Percentiles rank a stretch among this genome's conserved stretches.
phyloP scores from a whole-genome alignment of 2,113 vertebrate species.

The Heterotilapia buettikoferi region DNA sequence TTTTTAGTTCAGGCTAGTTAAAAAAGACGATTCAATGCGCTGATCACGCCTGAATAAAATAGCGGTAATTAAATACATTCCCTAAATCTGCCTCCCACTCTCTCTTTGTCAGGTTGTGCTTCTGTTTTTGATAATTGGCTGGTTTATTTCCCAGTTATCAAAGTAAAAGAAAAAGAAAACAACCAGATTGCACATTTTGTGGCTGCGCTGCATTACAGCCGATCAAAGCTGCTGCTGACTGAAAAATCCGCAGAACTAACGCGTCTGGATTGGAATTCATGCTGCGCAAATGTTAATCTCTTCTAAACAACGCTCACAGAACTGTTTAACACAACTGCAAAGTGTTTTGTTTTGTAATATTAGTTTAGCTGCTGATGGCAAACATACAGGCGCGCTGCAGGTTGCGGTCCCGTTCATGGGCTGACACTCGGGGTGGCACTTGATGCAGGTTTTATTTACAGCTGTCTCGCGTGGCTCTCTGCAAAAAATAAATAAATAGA shows the following conservation, averaged over 20 bases:
- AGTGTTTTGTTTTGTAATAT: not conserved
- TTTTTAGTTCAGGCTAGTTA: not conserved
- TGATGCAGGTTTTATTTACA: constrained; percentile 71
- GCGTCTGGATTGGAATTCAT: not conserved
- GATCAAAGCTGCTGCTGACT: not conserved
- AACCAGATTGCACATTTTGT: not conserved
- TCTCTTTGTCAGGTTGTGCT: not conserved
- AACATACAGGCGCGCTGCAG: constrained; percentile 81
- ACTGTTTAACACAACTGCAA: not conserved
- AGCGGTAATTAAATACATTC: not conserved
- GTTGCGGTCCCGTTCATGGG: constrained; percentile 73
- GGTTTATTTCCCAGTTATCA: not conserved
- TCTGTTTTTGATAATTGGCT: not conserved
- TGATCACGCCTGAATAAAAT: not conserved
- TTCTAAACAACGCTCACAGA: not conserved
- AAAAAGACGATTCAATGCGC: not conserved
- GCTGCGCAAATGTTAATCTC: not conserved
- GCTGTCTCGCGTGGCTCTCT: constrained; percentile 78
- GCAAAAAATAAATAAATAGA: no score
- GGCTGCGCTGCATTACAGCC: constrained; percentile 1
- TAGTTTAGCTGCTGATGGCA: not conserved
- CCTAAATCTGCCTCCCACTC: not conserved
- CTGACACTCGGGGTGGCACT: constrained; percentile 82
- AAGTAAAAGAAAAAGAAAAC: constrained; percentile 1
- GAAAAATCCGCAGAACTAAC: not conserved